Percentiles rank a stretch among this genome's conserved stretches.
Conservation (phyloP, 2,113 vertebrate species). For the Takifugu flavidus region DNA sequence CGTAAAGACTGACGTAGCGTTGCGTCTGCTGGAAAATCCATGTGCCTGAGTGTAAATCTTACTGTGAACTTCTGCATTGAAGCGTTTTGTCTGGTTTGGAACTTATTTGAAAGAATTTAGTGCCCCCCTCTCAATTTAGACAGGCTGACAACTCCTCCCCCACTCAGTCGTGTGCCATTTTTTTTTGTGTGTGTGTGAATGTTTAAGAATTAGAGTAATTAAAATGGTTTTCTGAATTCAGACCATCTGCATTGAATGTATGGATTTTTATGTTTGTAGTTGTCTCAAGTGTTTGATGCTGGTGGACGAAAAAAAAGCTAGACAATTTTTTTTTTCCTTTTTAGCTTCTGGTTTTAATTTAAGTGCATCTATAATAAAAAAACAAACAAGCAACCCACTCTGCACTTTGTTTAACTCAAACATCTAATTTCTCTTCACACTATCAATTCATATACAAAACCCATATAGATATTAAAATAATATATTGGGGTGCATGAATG, state of each 20-base stretch:
- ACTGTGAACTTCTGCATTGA: conserved; percentile 19
- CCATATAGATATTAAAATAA: background rate
- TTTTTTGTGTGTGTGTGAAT: background rate
- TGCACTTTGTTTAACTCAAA: background rate
- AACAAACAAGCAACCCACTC: no score
- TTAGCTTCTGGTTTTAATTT: background rate
- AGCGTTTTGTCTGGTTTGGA: conserved; percentile 5
- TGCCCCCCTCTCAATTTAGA: conserved; percentile 1
- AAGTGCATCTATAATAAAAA: background rate
- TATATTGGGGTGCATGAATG: no score
- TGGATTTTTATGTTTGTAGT: conserved; percentile 23
- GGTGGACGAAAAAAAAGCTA: background rate
- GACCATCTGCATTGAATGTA: conserved; percentile 49
- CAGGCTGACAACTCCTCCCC: conserved; percentile 2
- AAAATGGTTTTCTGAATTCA: conserved; percentile 17
- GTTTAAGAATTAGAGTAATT: conserved; percentile 9
- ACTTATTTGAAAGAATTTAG: background rate
- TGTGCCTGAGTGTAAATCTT: conserved; percentile 4
- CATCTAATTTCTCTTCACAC: background rate
- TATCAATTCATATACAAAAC: background rate
- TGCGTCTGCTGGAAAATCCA: conserved; percentile 27
- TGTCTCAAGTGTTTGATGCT: conserved; percentile 24
- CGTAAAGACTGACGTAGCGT: conserved; percentile 10
- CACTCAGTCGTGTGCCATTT: conserved; percentile 7
- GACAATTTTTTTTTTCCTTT: background rate